Evolutionary conservation across 2,888 invertebrate species (phyloP), one percentile per base, ranked within the genome.

Genomic region (Tachina fera): DNA sequence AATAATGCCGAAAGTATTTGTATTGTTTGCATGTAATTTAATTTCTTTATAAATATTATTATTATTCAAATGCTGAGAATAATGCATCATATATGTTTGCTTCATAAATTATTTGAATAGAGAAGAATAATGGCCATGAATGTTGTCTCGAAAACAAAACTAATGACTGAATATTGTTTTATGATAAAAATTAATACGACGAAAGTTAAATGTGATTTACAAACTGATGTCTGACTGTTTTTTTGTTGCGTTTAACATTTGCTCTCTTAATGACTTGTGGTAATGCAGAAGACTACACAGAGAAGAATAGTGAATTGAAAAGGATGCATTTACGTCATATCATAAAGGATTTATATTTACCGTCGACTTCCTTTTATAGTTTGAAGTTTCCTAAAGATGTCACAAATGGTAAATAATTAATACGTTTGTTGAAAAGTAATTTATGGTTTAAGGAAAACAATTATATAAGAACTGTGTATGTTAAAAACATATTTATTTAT

Each of bases 351-450:
- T 81, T 78, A 87, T 87, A 88, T 87, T 92, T 92, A 92, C 93
- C 93, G 93, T 92, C 87, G 92, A 91, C 89, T 91, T 93, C 92
- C 93, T 92, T 90, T 92, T 93, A 88, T 91, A 89, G 87, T 91
- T 92, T 84, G 90, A 89, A 90, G 90, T 92, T 90, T 92, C 92
- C 92, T 93, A 91, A 74, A 56, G 63, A 79, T 70, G 70, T 81
- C 89, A 88, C 88, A 91, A 89, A 90, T 88, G 89, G 88, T 82
- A 78, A 87, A 77, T 71, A 56, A 60, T 51, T 70, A 51, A 70
- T 56, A 70, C 14, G 39, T 51, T 43, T 56, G 60, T n/a, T 45
- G 14, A 14, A 8, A 6, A 45, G 45, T 45, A 71, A 45, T 9
- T 49, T 49, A 13, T 16, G 19, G 19, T 14, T 31, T 11, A 45